A percentile compares a stretch with the other conserved stretches of the same genome.
Evolutionary conservation across 2,113 vertebrate genomes (phyloP).

Genomic region (Apus apus): DNA sequence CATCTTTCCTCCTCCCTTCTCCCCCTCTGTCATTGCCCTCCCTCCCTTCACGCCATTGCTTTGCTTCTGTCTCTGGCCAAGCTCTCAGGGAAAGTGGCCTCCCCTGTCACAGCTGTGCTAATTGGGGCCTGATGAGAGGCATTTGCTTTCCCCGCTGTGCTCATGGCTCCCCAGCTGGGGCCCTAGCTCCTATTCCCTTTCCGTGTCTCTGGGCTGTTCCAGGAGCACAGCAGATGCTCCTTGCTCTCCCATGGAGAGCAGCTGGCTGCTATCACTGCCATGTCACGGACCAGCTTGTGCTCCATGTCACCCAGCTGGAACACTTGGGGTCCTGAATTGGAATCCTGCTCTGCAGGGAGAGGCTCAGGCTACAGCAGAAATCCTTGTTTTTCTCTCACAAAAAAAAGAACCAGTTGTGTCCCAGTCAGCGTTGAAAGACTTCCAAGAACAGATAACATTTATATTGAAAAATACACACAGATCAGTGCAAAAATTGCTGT

Average conservation of each 20-base stretch:
- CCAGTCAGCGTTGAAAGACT: neutral
- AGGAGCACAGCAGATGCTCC: conserved; percentile 19
- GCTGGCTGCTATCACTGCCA: neutral
- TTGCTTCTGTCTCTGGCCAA: neutral
- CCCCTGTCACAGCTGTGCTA: neutral
- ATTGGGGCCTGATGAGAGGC: conserved; percentile 34
- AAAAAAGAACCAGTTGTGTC: neutral
- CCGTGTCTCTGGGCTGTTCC: neutral
- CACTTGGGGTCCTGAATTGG: neutral
- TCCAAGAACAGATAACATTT: neutral
- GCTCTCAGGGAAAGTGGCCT: neutral
- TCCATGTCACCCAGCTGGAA: fast-evolving
- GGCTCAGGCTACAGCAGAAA: neutral
- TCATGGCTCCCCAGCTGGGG: conserved; percentile 37
- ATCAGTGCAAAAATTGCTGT: neutral
- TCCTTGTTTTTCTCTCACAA: neutral
- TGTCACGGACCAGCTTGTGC: neutral
- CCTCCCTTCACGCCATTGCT: neutral
- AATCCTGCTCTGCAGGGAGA: neutral
- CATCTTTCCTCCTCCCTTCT: neutral
- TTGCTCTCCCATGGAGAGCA: neutral
- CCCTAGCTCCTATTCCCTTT: neutral
- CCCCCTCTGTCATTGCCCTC: neutral
- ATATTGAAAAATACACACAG: neutral
- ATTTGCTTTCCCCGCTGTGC: conserved; percentile 1